Base-by-base conservation (phyloP, 2,113 vertebrate species). In the Tiliqua scincoides region DNA sequence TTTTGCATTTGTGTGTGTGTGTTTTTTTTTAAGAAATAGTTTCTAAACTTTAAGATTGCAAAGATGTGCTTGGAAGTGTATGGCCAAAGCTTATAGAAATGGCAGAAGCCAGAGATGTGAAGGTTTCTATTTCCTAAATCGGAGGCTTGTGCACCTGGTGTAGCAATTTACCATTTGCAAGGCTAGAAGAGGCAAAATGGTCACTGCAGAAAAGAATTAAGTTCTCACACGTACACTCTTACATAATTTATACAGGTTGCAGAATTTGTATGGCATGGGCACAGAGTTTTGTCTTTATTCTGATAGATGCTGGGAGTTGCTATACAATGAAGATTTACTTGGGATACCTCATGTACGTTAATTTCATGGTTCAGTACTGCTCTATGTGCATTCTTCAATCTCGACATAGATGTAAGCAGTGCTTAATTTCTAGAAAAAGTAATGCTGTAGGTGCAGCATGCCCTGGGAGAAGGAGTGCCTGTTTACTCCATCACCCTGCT, bases 1-100 rank as follows among this genome's bases (percentile, higher is more conserved):
- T 40, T n/a, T 12, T 4, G 18, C 9, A n/a, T n/a, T n/a, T n/a
- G n/a, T n/a, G n/a, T n/a, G n/a, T 37, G 4, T 1, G 18, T 4
- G 6, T 14, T 32, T 68, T 68, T 1, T 15, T n/a, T 12, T 11
- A 68, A 32, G n/a, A 68, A 0, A 68, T 25, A 54, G 74, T 76
- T 54, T 32, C 48, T 57, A 76, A 30, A 8, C 15, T 48, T 57
- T 30, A 57, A 57, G 74, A 8, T 48, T 43, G 37, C 21, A 8
- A 62, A 70, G n/a, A 70, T 32, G 4, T 70, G 6, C 48, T 54
- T 54, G 30, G 2, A 75, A 75, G 15, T 52, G 10, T 15, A 27
- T 17, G 25, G 54, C 43, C 67, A 48, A 6, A 25, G 25, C 4
- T 40, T 48, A 40, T 10, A 27, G 40, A 15, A 43, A 27, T 10